Evolutionary conservation across 2,888 invertebrate species (phyloP), one percentile per base, ranked within the genome.

Genomic region (Chrysolina americana): DNA sequence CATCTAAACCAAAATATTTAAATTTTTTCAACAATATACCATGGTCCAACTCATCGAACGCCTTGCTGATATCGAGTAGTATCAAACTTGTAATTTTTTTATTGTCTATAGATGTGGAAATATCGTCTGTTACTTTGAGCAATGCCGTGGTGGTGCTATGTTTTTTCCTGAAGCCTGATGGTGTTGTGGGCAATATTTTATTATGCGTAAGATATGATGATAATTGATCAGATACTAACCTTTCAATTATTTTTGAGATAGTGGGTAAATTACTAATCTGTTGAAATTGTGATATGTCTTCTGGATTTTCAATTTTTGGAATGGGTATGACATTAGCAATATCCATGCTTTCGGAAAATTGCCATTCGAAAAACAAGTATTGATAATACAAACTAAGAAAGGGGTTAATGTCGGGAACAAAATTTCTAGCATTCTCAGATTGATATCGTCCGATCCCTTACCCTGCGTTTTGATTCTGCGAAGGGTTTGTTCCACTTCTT

Each of bases 11-110:
- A n/a, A 15, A 53, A 53, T 53, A 53, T 53, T 63, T 63, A 6
- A 63, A 13, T 19, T 63, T 28, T 9, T 63, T 63, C 28, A 63
- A 63, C 5, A 63, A 63, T 63, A 63, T 63, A 36, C 13, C 9
- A 17, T 63, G 63, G 13, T 63, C 28, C 63, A 63, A 63, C 15
- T 13, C 36, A n/a, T 36, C 63, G 36, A 63, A 63, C 8, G 63
- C 63, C 63, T 63, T 63, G 36, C 28, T 63, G 17, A 36, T 36
- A 36, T 63, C 63, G 17, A 63, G 63, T 17, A 63, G 63, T 63
- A 63, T 63, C 36, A 63, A 63, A 15, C 63, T 11, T 13, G 28
- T 63, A 28, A 4, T 21, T 36, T 63, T 63, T 63, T 63, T 63
- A 63, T 63, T 36, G 15, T 63, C 63, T 2, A 63, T 36, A 15